Base-by-base conservation (phyloP, 2,113 vertebrate genomes). In the Neopipo cinnamomea region DNA sequence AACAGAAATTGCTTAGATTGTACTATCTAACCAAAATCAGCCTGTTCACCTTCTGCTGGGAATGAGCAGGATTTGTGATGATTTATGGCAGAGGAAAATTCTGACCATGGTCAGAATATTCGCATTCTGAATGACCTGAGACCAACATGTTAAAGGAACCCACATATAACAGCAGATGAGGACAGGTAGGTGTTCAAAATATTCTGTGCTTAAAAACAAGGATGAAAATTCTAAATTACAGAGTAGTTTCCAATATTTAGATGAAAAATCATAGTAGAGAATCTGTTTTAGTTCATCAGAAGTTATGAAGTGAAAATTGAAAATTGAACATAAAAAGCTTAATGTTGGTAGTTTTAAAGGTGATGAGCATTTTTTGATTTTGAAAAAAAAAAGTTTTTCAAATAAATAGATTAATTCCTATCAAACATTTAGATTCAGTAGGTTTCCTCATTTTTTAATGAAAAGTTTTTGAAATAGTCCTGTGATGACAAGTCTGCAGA, bases 111-210 rank as follows among this genome's bases (percentile, higher is more conserved):
- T n/a, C n/a, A n/a, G n/a, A n/a, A n/a, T n/a, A 78, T 66, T 82
- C 6, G 12, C 18, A 59, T 89, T 67, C 18, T 30, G 75, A 73
- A 49, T 46, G 1, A 37, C 17, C 20, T 18, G 9, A 86, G 46
- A 79, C 13, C 13, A 73, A 4, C 2, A 16, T 11, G 2, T 50
- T n/a, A 73, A 66, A 70, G 23, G 31, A 88, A 83, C 62, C 3
- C 6, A 85, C 53, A n/a, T 50, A 6, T 24, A 7, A 6, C 5
- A 79, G 14, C 35, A 61, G 42, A 6, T 22, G 22, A 30, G 1
- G 0, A 22, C 16, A 22, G 9, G 28, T 15, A 68, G 13, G 4
- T 63, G 41, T 7, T 27, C 1, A 0, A 88, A 93, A 62, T 1
- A 18, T 52, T 78, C 37, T 79, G 5, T 53, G 9, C 39, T 68